Evolutionary conservation across 2,113 vertebrate species (phyloP).

Genomic region (Canis aureus): DNA sequence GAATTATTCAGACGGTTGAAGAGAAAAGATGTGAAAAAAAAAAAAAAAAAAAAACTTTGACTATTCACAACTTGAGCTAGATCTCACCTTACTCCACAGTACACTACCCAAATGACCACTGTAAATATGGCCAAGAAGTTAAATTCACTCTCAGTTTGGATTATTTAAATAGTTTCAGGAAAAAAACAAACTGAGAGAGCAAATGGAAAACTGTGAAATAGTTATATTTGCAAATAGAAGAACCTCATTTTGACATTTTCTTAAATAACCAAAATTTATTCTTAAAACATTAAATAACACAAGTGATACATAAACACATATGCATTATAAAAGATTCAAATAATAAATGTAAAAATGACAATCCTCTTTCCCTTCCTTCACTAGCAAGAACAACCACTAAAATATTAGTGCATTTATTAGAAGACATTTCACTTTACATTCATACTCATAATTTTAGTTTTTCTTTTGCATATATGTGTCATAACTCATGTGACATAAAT

Average conservation of each 20-base stretch:
- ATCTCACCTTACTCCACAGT: slow-evolving; percentile 10
- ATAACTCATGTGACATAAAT: no score
- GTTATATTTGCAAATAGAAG: slow-evolving; percentile 62
- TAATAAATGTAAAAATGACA: slow-evolving; percentile 37
- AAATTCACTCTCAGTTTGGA: slow-evolving; percentile 46
- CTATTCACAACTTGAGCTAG: slow-evolving; percentile 15
- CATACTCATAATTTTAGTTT: neutral
- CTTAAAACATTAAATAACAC: slow-evolving; percentile 64
- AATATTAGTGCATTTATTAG: slow-evolving; percentile 10
- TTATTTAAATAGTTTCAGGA: slow-evolving; percentile 48
- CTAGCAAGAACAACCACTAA: neutral
- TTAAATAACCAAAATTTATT: slow-evolving; percentile 62
- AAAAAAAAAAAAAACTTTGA: neutral
- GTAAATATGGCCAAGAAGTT: slow-evolving; percentile 29
- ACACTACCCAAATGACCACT: neutral
- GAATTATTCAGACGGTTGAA: slow-evolving; percentile 45
- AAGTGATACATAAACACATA: slow-evolving; percentile 60
- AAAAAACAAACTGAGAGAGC: slow-evolving; percentile 50
- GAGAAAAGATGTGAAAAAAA: neutral
- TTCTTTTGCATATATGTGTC: neutral
- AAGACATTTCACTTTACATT: neutral
- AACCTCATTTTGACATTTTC: slow-evolving; percentile 67
- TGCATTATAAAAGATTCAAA: slow-evolving; percentile 60
- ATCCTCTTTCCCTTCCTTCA: neutral
- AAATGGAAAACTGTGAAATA: slow-evolving; percentile 62